Percentiles rank a stretch among this genome's conserved stretches.
Evolutionary conservation across 2,888 invertebrate genomes (phyloP).

Genomic region (Ophioninae sp.): DNA sequence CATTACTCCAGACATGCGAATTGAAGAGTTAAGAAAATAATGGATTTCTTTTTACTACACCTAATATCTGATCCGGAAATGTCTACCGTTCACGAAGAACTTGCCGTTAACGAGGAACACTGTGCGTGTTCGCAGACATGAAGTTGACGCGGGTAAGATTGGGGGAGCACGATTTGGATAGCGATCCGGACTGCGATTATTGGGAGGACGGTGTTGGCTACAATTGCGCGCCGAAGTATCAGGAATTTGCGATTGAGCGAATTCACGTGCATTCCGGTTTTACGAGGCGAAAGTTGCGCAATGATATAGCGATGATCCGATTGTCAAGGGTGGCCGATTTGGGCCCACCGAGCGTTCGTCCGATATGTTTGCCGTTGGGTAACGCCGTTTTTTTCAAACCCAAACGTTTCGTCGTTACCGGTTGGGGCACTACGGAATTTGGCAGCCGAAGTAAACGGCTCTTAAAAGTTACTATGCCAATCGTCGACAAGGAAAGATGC

Average conservation of each 20-base stretch:
- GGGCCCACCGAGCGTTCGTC: constrained; percentile 62
- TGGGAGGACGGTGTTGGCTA: constrained; percentile 55
- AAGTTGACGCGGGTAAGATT: constrained; percentile 66
- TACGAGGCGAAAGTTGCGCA: constrained; percentile 50
- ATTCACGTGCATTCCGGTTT: constrained; percentile 66
- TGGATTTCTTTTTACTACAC: too few species aligned
- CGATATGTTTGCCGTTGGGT: constrained; percentile 70
- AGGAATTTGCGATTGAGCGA: constrained; percentile 66
- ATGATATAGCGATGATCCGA: constrained; percentile 72
- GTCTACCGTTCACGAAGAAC: background rate
- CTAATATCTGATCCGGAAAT: background rate
- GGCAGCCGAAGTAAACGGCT: constrained; percentile 58
- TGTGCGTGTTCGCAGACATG: constrained; percentile 43
- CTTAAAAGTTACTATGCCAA: constrained; percentile 62
- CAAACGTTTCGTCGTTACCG: constrained; percentile 61
- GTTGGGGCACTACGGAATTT: constrained; percentile 70
- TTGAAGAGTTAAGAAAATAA: too few species aligned
- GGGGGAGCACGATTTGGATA: constrained; percentile 70
- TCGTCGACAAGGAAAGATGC: constrained; percentile 60
- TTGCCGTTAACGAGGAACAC: background rate
- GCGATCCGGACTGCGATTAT: constrained; percentile 69
- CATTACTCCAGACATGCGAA: too few species aligned
- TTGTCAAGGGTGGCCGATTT: constrained; percentile 62
- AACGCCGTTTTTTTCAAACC: constrained; percentile 6
- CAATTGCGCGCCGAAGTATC: constrained; percentile 69